phyloP scores from a whole-genome alignment of 2,888 invertebrate genomes.

The Petrophora chlorosata region DNA sequence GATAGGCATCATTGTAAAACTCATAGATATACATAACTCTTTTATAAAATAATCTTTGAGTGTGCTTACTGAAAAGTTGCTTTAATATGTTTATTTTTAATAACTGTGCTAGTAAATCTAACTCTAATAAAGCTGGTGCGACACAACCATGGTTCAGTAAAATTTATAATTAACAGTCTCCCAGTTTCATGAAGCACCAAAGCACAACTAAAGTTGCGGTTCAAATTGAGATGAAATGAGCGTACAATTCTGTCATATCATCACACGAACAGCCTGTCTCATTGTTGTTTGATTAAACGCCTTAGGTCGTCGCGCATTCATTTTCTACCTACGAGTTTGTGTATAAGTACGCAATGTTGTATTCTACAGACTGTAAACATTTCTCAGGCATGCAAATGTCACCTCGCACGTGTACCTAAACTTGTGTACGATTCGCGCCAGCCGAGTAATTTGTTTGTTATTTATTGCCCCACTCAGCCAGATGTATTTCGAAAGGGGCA shows the following conservation, averaged over 20 bases:
- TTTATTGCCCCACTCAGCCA: constrained; percentile 67
- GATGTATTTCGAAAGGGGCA: constrained; percentile 74
- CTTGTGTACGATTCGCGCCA: constrained; percentile 50
- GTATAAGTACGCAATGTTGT: no score
- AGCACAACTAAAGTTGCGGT: constrained; percentile 1
- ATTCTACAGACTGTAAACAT: constrained; percentile 56
- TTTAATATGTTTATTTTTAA: no score
- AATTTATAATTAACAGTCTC: no score
- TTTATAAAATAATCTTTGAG: no score
- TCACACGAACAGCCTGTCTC: constrained; percentile 14
- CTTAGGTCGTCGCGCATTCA: constrained; percentile 37
- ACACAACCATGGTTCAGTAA: no score
- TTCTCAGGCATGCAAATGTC: constrained; percentile 75
- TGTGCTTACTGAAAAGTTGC: no score
- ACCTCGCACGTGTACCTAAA: constrained; percentile 59
- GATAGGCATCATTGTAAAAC: no score
- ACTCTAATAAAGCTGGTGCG: no score
- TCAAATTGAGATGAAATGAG: constrained; percentile 19
- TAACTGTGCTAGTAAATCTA: no score
- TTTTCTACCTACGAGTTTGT: constrained; percentile 33
- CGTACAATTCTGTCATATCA: constrained; percentile 13
- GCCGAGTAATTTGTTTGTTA: constrained; percentile 77
- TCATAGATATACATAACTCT: no score
- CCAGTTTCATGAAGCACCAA: no score
- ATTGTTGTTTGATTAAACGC: constrained; percentile 48